Percentiles rank a stretch among this genome's conserved stretches.
phyloP scores from a whole-genome alignment of 2,888 invertebrate species.

The Ectobius pallidus region DNA sequence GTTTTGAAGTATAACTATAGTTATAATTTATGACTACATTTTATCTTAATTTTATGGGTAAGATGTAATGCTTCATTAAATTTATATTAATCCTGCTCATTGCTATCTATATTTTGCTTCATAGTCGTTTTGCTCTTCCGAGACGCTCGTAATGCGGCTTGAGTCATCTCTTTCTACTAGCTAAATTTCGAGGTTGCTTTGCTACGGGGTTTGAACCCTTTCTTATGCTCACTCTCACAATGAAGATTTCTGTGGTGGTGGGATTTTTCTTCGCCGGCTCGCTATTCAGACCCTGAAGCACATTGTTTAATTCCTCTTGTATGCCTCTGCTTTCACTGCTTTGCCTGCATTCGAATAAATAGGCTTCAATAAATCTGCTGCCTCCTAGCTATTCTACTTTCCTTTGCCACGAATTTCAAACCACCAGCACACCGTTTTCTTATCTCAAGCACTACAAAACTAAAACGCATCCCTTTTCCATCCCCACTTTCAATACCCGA shows the following conservation, averaged over 20 bases:
- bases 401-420: background rate
- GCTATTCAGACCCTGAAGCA: background rate
- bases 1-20: no score
- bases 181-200: background rate
- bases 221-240: conserved; percentile 5
- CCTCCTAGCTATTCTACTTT: background rate
- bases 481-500: no score
- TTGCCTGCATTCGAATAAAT: conserved; percentile 2
- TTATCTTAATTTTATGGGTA: no score
- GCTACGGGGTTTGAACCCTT: conserved; percentile 8
- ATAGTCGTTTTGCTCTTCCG: no score
- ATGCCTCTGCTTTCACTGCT: background rate
- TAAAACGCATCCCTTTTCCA: no score
- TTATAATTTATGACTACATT: no score
- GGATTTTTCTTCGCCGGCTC: conserved; percentile 9
- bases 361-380: conserved; percentile 25
- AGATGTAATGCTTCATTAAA: no score
- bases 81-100: no score
- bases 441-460: background rate
- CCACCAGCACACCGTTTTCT: background rate
- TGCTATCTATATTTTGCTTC: no score
- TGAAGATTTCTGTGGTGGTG: conserved; percentile 13
- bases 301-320: conserved; percentile 22
- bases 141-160: no score
- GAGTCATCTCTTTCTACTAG: no score